Conservation (phyloP, 2,888 invertebrate genomes). For the Cabera pusaria region DNA sequence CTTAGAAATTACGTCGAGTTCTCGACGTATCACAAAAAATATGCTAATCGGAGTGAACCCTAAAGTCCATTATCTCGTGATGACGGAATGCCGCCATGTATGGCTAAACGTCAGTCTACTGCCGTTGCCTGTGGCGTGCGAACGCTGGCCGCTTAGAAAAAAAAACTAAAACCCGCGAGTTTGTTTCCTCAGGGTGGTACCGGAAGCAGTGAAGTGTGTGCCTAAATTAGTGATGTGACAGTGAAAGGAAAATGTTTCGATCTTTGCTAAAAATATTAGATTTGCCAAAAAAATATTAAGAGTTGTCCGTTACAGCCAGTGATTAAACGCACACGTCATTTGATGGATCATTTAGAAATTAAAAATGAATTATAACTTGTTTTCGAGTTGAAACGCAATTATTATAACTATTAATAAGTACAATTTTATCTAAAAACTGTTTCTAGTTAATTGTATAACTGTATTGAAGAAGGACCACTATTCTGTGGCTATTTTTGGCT, state of each 20-base stretch:
- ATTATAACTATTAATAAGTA: not conserved
- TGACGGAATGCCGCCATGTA: constrained; percentile 31
- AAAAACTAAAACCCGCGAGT: constrained; percentile 26
- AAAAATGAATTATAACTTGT: constrained; percentile 15
- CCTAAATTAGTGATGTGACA: constrained; percentile 12
- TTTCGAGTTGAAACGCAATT: constrained; percentile 6
- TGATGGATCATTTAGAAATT: constrained; percentile 25
- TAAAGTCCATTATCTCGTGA: constrained; percentile 32
- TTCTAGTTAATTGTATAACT: too few species aligned
- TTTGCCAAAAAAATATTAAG: not conserved
- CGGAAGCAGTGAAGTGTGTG: constrained; percentile 30
- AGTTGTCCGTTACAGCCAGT: constrained; percentile 9
- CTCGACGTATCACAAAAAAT: constrained; percentile 1
- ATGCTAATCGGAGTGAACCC: constrained; percentile 25
- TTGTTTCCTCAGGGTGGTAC: constrained; percentile 13
- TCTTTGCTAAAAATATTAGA: constrained; percentile 6
- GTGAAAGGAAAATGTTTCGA: constrained; percentile 18
- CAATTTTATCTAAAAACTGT: too few species aligned
- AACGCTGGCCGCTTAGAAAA: constrained; percentile 16
- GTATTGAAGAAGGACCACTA: too few species aligned
- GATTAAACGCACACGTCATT: constrained; percentile 20
- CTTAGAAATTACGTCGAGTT: too few species aligned
- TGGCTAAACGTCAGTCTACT: constrained; percentile 27
- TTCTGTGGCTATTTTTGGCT: too few species aligned
- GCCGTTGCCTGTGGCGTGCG: constrained; percentile 23